Evolutionary conservation across 2,888 invertebrate genomes (phyloP), one percentile per base, ranked within the genome.

Genomic region (Spisula subtruncata): DNA sequence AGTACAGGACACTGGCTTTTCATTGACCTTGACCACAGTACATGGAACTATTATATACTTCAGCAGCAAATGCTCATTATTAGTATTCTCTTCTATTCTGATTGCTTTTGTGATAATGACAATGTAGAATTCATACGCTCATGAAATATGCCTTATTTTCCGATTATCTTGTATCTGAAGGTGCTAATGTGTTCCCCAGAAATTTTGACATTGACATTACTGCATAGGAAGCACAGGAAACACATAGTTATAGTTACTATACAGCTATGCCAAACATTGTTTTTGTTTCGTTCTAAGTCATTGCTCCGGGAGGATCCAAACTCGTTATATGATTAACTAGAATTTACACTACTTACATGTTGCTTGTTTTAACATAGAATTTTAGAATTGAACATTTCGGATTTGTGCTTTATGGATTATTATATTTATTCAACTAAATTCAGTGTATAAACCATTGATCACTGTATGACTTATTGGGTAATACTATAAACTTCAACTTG

Each of bases 151-250:
- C n/a, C 60, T 66, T 66, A 66, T 66, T 66, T 66, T 66, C 60
- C 25, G n/a, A 66, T 66, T 66, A 66, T 75, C 16, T 16, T 32
- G 32, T 75, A 75, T 35, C 35, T 41, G 41, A 75, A 32, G 75
- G 32, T 75, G 35, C 32, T 75, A 75, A 75, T 75, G 75, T 75
- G 16, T 75, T 75, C 75, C 2, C 75, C 75, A 75, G 75, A 75
- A 75, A 35, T 12, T 75, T 35, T 75, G 75, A 75, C 75, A 35
- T 75, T 32, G 35, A 75, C 75, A 32, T 75, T 18, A 32, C 75
- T 66, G 60, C 60, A 25, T 66, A 25, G n/a, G 60, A 66, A 56
- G 20, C 41, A 41, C 41, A 56, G 54, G n/a, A 56, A 66, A 66
- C n/a, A 66, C 60, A 25, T 51, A 51, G 12, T 51, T 25, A 41